phyloP scores from a whole-genome alignment of 2,113 vertebrate genomes.

The Cephalopterus ornatus region DNA sequence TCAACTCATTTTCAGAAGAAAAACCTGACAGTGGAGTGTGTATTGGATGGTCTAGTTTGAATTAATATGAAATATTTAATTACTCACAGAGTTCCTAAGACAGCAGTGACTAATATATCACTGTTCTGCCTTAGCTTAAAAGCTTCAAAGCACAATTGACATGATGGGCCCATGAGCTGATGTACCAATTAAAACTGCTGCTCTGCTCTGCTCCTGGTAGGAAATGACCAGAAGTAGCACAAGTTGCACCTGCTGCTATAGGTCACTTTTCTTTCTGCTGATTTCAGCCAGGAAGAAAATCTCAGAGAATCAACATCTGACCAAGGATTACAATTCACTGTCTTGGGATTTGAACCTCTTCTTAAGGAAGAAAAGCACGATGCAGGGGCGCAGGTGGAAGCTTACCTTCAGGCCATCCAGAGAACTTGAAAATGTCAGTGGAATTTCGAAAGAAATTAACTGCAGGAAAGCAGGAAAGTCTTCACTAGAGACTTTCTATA shows the following conservation, averaged over 20 bases:
- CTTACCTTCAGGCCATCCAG: neutral
- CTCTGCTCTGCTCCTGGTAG: neutral
- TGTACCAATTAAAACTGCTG: neutral
- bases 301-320: neutral
- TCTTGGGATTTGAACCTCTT: neutral
- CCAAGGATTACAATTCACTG: neutral
- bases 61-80: neutral
- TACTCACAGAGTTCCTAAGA: neutral
- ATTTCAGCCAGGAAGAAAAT: neutral
- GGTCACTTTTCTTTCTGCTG: neutral
- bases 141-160: rapidly evolving
- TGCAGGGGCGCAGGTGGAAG: neutral
- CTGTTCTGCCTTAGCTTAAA: neutral
- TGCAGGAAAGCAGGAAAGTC: neutral
- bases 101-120: neutral
- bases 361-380: neutral
- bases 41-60: neutral
- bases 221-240: neutral
- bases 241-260: neutral
- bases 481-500: neutral
- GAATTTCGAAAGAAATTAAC: neutral
- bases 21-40: neutral
- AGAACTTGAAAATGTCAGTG: neutral
- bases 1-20: neutral
- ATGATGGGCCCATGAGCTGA: neutral